Evolutionary conservation across 2,113 vertebrate species (phyloP).

Genomic region (Ariopsis seemanni): DNA sequence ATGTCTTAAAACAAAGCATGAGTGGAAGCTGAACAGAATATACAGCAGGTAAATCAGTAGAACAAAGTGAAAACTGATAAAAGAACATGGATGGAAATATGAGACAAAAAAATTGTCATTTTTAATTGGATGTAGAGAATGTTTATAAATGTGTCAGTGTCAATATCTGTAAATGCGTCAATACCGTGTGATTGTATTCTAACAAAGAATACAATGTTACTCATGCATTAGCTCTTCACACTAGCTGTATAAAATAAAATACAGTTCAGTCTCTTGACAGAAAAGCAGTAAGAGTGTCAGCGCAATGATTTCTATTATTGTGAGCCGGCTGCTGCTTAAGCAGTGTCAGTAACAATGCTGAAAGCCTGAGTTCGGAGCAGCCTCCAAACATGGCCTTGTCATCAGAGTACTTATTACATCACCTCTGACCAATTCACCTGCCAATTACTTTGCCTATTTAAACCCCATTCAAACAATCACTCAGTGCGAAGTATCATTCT

Average conservation of each 20-base stretch:
- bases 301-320: not conserved
- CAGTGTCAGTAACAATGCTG: no score
- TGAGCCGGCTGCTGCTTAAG: not conserved
- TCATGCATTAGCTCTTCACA: not conserved
- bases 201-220: not conserved
- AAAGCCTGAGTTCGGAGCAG: no score
- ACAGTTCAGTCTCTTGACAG: not conserved
- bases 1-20: not conserved
- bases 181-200: not conserved
- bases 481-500: no score
- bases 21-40: not conserved
- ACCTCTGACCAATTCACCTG: no score
- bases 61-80: conserved; percentile 12
- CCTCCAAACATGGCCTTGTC: no score
- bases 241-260: not conserved
- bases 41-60: not conserved
- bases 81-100: not conserved
- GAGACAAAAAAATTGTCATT: not conserved
- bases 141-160: not conserved
- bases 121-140: not conserved
- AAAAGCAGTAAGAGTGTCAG: not conserved
- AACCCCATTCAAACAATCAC: no score
- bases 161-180: not conserved
- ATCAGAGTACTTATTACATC: no score
- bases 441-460: no score